phyloP scores from a whole-genome alignment of 2,113 vertebrate species.

The Rana temporaria region DNA sequence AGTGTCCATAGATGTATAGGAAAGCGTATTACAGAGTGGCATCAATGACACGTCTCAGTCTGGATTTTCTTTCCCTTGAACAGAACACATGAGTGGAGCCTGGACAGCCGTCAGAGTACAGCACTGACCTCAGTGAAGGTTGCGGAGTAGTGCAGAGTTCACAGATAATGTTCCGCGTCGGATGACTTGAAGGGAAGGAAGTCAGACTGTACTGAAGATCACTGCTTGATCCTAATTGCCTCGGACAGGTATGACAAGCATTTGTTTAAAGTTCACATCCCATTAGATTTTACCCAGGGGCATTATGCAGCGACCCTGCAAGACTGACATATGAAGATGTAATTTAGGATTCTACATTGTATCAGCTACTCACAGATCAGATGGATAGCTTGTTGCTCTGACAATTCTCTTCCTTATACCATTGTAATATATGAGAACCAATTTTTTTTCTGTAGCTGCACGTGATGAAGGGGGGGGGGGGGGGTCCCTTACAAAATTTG shows the following conservation, averaged over 20 bases:
- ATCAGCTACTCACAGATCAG: neutral
- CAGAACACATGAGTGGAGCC: too few relatives aligned
- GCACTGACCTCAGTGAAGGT: too few relatives aligned
- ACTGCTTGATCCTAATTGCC: constrained; percentile 12
- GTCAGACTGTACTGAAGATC: neutral
- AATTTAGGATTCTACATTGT: constrained; percentile 10
- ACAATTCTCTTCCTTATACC: neutral
- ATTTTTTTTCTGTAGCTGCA: too few relatives aligned
- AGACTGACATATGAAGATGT: constrained; percentile 25
- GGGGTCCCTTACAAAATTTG: too few relatives aligned
- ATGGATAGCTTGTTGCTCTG: neutral
- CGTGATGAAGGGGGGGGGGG: too few relatives aligned
- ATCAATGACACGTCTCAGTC: too few relatives aligned
- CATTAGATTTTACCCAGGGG: constrained; percentile 43
- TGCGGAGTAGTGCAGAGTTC: neutral
- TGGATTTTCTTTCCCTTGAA: too few relatives aligned
- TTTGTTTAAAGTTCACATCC: constrained; percentile 37
- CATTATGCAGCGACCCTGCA: constrained; percentile 29
- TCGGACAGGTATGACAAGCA: constrained; percentile 26
- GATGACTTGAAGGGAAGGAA: neutral
- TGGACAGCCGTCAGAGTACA: too few relatives aligned
- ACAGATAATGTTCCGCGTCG: neutral
- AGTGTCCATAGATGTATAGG: too few relatives aligned
- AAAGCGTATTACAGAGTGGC: too few relatives aligned
- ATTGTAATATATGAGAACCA: too few relatives aligned